phyloP scores from a whole-genome alignment of 1,140 invertebrate genomes.

The Thaumetopoea pityocampa region DNA sequence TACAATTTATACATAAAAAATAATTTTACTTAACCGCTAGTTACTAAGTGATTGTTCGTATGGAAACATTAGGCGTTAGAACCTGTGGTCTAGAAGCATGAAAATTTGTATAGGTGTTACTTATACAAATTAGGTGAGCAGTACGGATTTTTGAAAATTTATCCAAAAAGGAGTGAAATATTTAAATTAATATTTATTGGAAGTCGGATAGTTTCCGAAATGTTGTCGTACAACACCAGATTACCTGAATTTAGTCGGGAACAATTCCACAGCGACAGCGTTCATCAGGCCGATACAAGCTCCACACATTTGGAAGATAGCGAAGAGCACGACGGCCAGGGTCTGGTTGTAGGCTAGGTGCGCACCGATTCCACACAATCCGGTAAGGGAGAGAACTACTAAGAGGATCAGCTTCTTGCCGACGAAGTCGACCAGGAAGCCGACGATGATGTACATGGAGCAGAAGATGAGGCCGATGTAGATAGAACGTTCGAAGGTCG shows the following conservation, averaged over 20 bases:
- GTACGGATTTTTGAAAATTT: too few relatives aligned
- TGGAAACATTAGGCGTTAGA: too few relatives aligned
- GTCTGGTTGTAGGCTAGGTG: slow-evolving; percentile 40
- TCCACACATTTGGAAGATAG: slow-evolving; percentile 66
- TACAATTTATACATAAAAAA: too few relatives aligned
- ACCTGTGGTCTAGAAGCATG: too few relatives aligned
- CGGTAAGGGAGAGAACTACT: slow-evolving; percentile 37
- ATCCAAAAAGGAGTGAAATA: too few relatives aligned
- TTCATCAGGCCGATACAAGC: slow-evolving; percentile 67
- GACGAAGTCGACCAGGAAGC: slow-evolving; percentile 55
- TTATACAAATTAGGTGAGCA: too few relatives aligned
- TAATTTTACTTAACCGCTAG: too few relatives aligned
- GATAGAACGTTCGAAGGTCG: slow-evolving; percentile 59
- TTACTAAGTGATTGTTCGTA: too few relatives aligned
- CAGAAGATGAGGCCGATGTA: slow-evolving; percentile 64
- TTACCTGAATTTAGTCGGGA: slow-evolving; percentile 64
- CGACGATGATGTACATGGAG: slow-evolving; percentile 64
- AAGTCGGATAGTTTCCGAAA: too few relatives aligned
- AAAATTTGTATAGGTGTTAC: too few relatives aligned
- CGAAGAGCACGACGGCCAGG: slow-evolving; percentile 52
- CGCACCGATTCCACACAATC: slow-evolving; percentile 44
- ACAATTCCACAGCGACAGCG: slow-evolving; percentile 65
- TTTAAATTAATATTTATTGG: too few relatives aligned
- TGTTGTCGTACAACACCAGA: neutral
- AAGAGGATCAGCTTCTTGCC: slow-evolving; percentile 63